A percentile compares a stretch with the other conserved stretches of the same genome.
phyloP scores from a whole-genome alignment of 2,797 vertebrate genomes.

The Hyperoplus lanceolatus region DNA sequence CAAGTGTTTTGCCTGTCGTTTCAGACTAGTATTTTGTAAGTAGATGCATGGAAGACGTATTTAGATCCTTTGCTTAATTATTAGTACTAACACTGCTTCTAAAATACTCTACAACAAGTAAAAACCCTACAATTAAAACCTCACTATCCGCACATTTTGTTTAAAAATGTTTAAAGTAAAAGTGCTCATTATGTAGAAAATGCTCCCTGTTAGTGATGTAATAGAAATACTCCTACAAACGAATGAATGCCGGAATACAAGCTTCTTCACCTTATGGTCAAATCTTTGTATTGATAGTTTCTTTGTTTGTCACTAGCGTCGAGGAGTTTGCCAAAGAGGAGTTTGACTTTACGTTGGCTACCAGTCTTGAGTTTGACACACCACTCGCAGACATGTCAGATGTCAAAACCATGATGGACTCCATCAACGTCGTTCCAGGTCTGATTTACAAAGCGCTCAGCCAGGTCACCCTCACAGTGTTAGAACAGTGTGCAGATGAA shows the following conservation, averaged over 20 bases:
- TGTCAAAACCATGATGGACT: conserved; percentile 93
- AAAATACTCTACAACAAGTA: neutral
- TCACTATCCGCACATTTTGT: too few relatives aligned
- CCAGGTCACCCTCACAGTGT: neutral
- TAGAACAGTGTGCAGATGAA: neutral
- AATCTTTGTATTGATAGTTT: neutral
- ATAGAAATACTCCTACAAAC: neutral
- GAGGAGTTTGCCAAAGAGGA: conserved; percentile 89
- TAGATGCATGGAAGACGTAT: neutral
- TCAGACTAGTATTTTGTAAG: conserved; percentile 1
- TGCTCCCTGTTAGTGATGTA: too few relatives aligned
- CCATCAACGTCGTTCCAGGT: conserved; percentile 93
- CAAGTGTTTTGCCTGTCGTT: neutral
- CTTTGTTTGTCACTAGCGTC: conserved; percentile 80
- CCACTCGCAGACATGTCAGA: conserved; percentile 88
- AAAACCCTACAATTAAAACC: neutral
- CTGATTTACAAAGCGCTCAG: conserved; percentile 21
- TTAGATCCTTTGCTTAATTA: neutral
- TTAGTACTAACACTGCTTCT: neutral
- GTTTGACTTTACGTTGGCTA: conserved; percentile 85
- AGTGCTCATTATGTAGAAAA: too few relatives aligned
- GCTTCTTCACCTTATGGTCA: neutral
- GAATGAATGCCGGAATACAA: neutral
- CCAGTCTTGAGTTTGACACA: conserved; percentile 86
- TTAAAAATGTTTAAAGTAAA: too few relatives aligned